Evolutionary conservation across 2,797 vertebrate species (phyloP).

Genomic region (Loris lydekkerianus): DNA sequence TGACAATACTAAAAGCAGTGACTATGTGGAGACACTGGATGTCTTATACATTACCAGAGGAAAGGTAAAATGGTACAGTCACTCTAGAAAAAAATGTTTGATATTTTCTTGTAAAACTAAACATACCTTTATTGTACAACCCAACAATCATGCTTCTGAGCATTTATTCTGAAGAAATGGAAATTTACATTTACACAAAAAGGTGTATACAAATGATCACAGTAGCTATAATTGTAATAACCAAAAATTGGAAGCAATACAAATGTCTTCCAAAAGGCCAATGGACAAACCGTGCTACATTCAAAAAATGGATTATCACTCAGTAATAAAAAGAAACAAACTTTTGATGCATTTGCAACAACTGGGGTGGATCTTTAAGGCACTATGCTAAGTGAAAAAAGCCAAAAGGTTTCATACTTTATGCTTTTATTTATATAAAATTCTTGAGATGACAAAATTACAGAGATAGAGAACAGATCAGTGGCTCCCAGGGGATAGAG

Average conservation of each 20-base stretch:
- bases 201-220: too few relatives aligned
- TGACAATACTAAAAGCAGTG: background rate
- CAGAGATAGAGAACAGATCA: background rate
- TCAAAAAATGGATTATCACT: background rate
- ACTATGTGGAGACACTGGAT: background rate
- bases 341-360: background rate
- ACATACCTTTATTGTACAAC: too few relatives aligned
- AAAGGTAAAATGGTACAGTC: background rate
- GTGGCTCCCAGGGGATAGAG: background rate
- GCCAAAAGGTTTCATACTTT: too few relatives aligned
- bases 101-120: background rate
- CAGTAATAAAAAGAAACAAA: background rate
- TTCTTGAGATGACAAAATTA: too few relatives aligned
- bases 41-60: background rate
- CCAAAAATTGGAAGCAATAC: too few relatives aligned
- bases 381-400: background rate
- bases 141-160: too few relatives aligned
- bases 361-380: background rate
- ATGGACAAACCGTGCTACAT: too few relatives aligned
- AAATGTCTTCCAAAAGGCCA: too few relatives aligned
- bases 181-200: too few relatives aligned
- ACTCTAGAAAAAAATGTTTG: background rate
- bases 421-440: too few relatives aligned
- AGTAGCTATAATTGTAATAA: too few relatives aligned
- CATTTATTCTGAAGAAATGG: too few relatives aligned